Conservation (phyloP, 1,140 invertebrate species). For the Hylyphantes graminicola region DNA sequence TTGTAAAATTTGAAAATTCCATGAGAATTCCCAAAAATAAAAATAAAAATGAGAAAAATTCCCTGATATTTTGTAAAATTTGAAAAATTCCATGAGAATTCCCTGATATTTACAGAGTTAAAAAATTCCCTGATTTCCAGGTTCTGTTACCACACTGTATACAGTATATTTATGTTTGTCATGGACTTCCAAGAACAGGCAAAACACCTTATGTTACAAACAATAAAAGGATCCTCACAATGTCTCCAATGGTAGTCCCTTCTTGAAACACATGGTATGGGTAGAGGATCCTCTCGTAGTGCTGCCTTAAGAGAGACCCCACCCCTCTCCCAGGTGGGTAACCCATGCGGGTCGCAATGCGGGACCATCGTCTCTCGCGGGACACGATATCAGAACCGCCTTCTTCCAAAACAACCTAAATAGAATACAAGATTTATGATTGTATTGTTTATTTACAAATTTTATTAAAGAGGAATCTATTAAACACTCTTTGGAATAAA, state of each 20-base stretch:
- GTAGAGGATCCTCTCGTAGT: constrained; percentile 93
- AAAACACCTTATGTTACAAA: background rate
- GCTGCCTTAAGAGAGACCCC: constrained; percentile 81
- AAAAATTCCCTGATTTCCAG: too few relatives aligned
- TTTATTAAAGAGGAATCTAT: too few relatives aligned
- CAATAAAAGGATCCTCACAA: constrained; percentile 39
- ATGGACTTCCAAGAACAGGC: too few relatives aligned
- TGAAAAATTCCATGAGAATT: too few relatives aligned
- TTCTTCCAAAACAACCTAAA: constrained; percentile 72
- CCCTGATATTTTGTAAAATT: too few relatives aligned
- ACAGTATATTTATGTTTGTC: too few relatives aligned
- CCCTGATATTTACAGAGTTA: too few relatives aligned
- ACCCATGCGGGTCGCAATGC: constrained; percentile 85
- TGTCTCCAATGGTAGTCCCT: constrained; percentile 40
- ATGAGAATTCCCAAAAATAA: too few relatives aligned
- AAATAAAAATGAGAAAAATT: too few relatives aligned
- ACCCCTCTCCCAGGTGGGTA: constrained; percentile 69
- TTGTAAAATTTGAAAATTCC: too few relatives aligned
- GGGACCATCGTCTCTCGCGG: constrained; percentile 89
- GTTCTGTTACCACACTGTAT: too few relatives aligned
- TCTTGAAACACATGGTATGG: constrained; percentile 84
- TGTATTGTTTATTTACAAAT: background rate
- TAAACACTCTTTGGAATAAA: too few relatives aligned
- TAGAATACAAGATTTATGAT: background rate
- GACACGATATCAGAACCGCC: constrained; percentile 88